Conservation (phyloP, 2,113 vertebrate genomes). For the Eulacestoma nigropectus region DNA sequence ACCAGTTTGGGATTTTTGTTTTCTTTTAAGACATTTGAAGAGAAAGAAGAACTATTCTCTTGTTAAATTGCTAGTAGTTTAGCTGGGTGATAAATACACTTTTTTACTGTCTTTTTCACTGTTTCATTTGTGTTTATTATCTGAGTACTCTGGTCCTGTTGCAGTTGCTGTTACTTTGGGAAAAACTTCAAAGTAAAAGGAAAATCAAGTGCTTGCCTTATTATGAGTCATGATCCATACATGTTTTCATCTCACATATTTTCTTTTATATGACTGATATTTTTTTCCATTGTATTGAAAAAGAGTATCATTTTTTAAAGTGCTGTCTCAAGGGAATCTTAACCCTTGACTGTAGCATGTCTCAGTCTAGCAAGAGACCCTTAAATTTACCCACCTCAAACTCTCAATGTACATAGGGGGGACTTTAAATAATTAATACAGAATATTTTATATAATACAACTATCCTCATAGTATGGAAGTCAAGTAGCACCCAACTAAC, state of each 20-base stretch:
- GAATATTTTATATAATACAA: not conserved
- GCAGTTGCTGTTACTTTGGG: not conserved
- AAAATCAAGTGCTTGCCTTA: not conserved
- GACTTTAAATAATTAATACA: not conserved
- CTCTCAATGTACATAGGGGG: not conserved
- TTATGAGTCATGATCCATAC: not conserved
- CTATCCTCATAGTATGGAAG: not conserved
- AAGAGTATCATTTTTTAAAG: not conserved
- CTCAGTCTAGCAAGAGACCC: not conserved
- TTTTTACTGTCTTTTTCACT: not conserved
- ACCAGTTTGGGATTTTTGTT: not conserved
- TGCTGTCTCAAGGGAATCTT: not conserved
- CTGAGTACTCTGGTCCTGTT: not conserved
- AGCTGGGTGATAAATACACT: not conserved
- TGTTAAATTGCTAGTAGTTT: not conserved
- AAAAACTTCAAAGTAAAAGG: not conserved
- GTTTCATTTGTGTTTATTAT: not conserved
- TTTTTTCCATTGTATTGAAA: not conserved
- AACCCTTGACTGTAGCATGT: not conserved
- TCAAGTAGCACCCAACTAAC: not conserved
- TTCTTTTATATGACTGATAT: not conserved
- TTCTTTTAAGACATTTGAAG: not conserved
- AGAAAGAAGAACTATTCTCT: not conserved
- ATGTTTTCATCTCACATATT: not conserved
- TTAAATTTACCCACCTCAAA: not conserved